Evolutionary conservation across 2,113 vertebrate genomes (phyloP).

Genomic region (Callospermophilus lateralis): DNA sequence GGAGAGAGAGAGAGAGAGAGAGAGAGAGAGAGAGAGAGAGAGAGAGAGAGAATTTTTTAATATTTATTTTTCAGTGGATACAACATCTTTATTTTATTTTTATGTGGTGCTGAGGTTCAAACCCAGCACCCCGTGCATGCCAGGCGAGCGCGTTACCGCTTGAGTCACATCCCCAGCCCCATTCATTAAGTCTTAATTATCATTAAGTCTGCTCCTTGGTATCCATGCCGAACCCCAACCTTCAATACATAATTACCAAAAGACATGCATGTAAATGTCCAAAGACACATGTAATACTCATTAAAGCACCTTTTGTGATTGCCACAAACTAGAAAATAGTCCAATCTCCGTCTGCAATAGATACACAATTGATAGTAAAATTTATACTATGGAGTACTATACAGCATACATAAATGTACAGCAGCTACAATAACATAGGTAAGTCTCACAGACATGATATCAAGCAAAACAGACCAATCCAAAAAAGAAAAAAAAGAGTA

Average conservation of each 20-base stretch:
- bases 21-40: too few relatives aligned
- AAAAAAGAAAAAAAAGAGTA: not conserved
- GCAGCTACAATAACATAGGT: not conserved
- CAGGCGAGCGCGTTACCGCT: too few relatives aligned
- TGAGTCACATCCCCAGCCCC: too few relatives aligned
- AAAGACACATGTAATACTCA: not conserved
- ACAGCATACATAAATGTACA: not conserved
- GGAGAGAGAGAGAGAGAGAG: too few relatives aligned
- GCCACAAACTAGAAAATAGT: not conserved
- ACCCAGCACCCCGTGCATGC: too few relatives aligned
- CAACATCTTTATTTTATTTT: too few relatives aligned
- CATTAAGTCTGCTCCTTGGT: not conserved
- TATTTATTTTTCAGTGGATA: too few relatives aligned
- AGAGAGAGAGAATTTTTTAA: too few relatives aligned
- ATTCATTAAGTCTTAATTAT: too few relatives aligned
- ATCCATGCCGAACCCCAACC: not conserved
- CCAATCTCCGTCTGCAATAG: not conserved
- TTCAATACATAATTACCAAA: not conserved
- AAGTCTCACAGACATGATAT: not conserved
- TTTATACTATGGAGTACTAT: not conserved
- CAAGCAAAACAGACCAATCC: not conserved
- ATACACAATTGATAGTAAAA: not conserved
- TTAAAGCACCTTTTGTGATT: constrained; percentile 1
- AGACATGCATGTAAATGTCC: not conserved
- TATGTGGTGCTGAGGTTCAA: too few relatives aligned